Evolutionary conservation across 2,888 invertebrate species (phyloP).

Genomic region (Clivina fossor): DNA sequence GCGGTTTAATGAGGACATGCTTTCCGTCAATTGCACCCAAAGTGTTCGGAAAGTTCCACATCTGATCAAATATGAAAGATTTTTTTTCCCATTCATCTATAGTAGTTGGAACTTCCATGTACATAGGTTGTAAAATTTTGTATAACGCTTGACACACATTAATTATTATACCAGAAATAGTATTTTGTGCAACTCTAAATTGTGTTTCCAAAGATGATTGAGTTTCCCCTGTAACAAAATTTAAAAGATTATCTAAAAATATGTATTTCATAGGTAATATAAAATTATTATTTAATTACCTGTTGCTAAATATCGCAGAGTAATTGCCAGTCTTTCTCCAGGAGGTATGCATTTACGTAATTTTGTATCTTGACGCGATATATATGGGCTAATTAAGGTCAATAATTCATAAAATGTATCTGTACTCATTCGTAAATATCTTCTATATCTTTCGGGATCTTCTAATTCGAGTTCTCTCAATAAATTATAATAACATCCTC

Average conservation of each 20-base stretch:
- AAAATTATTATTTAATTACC: not conserved
- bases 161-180: conserved; percentile 10
- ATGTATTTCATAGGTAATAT: not conserved
- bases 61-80: conserved; percentile 33
- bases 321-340: conserved; percentile 2
- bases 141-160: conserved; percentile 12
- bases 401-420: conserved; percentile 2
- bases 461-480: conserved; percentile 9
- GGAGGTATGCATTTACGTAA: conserved; percentile 1
- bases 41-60: conserved; percentile 41
- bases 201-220: conserved; percentile 5
- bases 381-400: conserved; percentile 1
- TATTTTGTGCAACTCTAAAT: conserved; percentile 8
- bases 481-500: conserved; percentile 9
- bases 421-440: conserved; percentile 9
- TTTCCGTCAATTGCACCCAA: conserved; percentile 40
- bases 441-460: conserved; percentile 11
- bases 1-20: conserved; percentile 33
- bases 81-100: conserved; percentile 22
- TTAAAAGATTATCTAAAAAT: not conserved
- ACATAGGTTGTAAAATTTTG: not conserved
- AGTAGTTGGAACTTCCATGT: conserved; percentile 2
- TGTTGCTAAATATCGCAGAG: conserved; percentile 10
- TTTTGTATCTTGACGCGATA: conserved; percentile 4
- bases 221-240: conserved; percentile 7